Conservation (phyloP, 2,797 vertebrate genomes). For the Chiroxiphia lanceolata region DNA sequence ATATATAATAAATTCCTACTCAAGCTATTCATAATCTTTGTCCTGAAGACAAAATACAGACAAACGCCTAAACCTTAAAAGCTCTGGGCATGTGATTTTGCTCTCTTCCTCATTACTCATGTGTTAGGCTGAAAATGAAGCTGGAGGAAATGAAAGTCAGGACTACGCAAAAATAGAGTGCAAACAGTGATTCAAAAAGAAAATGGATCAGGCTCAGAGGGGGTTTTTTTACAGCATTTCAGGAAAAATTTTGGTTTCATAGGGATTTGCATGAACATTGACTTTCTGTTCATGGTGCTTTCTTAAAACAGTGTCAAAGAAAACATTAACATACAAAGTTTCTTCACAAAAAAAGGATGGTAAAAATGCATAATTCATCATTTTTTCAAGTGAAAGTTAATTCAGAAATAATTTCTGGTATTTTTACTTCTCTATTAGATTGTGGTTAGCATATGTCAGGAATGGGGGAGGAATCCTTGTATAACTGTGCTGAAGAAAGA, state of each 20-base stretch:
- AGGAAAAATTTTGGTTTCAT: neutral
- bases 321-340: neutral
- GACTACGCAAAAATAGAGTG: neutral
- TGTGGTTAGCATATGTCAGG: neutral
- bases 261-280: neutral
- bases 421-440: neutral
- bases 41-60: neutral
- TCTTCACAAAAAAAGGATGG: neutral
- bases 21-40: neutral
- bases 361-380: neutral
- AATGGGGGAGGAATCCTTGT: neutral
- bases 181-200: neutral
- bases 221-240: conserved; percentile 28
- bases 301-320: neutral
- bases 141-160: conserved; percentile 20
- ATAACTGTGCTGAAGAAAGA: neutral
- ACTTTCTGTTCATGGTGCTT: neutral
- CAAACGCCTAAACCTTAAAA: neutral
- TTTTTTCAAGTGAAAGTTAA: neutral
- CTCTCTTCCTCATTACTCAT: neutral
- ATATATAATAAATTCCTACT: neutral
- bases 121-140: conserved; percentile 1
- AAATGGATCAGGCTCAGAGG: neutral
- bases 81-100: neutral
- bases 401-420: neutral